A percentile compares a stretch with the other conserved stretches of the same genome.
Evolutionary conservation across 23 tunicate genomes (phyloP).

Genomic region (Ascidia mentula): DNA sequence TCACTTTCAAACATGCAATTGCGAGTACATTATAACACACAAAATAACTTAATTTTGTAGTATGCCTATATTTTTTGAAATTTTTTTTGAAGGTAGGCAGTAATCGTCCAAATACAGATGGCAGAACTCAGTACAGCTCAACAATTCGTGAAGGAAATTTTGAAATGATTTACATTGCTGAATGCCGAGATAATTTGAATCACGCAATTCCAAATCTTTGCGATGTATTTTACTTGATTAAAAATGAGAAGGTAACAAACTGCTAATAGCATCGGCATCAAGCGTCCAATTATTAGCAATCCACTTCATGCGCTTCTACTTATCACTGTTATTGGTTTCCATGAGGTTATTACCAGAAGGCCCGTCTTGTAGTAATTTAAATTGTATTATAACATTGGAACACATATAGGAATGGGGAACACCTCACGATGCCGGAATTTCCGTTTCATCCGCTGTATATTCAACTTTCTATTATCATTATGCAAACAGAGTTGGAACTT

Average conservation of each 20-base stretch:
- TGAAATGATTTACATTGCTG: background rate
- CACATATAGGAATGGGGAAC: too few relatives aligned
- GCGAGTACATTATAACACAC: background rate
- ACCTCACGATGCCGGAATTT: too few relatives aligned
- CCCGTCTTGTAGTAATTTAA: too few relatives aligned
- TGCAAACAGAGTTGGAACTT: too few relatives aligned
- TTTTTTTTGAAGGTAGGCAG: background rate
- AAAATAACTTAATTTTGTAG: background rate
- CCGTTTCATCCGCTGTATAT: too few relatives aligned
- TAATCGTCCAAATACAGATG: background rate
- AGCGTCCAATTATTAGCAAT: too few relatives aligned
- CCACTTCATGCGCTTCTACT: too few relatives aligned
- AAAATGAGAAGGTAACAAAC: background rate
- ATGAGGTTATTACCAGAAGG: too few relatives aligned
- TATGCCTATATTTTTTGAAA: background rate
- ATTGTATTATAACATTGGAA: too few relatives aligned
- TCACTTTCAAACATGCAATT: background rate
- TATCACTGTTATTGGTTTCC: too few relatives aligned
- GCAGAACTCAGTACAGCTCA: background rate
- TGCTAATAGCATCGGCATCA: too few relatives aligned
- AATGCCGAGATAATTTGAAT: background rate
- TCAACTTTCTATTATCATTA: too few relatives aligned
- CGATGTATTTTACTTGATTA: background rate
- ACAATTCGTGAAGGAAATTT: background rate
- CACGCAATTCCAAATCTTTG: background rate